Evolutionary conservation across 2,888 invertebrate species (phyloP).

Genomic region (Frankliniella fusca): DNA sequence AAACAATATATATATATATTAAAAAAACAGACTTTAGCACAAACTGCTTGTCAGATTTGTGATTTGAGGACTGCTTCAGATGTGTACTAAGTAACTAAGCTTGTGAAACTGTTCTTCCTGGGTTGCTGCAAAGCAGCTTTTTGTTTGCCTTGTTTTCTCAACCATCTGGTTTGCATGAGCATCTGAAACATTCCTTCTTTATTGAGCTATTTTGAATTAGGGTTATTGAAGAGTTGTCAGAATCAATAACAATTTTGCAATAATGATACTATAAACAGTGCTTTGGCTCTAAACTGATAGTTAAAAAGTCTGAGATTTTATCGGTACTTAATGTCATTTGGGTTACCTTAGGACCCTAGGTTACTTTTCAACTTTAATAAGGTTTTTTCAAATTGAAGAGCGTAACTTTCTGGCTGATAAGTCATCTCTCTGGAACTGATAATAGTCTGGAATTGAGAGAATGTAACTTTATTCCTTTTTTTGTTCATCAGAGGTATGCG

Average conservation of each 20-base stretch:
- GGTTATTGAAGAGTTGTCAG: not conserved
- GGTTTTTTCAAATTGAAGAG: not conserved
- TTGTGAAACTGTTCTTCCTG: not conserved
- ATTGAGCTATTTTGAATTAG: not conserved
- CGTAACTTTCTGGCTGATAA: not conserved
- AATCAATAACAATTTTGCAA: not conserved
- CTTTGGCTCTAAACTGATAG: constrained; percentile 12
- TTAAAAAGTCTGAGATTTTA: not conserved
- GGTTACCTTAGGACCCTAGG: not conserved
- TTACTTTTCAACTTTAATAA: not conserved
- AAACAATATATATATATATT: too few species aligned
- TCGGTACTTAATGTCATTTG: constrained; percentile 1
- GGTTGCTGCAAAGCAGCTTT: not conserved
- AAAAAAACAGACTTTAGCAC: not conserved
- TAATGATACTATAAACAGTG: constrained; percentile 4
- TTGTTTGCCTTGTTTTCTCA: not conserved
- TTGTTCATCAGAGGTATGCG: constrained; percentile 33
- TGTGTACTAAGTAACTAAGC: constrained; percentile 1
- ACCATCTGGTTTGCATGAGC: not conserved
- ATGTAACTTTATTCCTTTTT: not conserved
- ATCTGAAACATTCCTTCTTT: not conserved
- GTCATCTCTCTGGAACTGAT: not conserved
- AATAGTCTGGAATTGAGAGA: not conserved
- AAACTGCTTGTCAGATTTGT: constrained; percentile 3
- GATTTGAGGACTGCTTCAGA: constrained; percentile 7